phyloP scores from a whole-genome alignment of 1,140 invertebrate genomes.

The Drosophila ficusphila region DNA sequence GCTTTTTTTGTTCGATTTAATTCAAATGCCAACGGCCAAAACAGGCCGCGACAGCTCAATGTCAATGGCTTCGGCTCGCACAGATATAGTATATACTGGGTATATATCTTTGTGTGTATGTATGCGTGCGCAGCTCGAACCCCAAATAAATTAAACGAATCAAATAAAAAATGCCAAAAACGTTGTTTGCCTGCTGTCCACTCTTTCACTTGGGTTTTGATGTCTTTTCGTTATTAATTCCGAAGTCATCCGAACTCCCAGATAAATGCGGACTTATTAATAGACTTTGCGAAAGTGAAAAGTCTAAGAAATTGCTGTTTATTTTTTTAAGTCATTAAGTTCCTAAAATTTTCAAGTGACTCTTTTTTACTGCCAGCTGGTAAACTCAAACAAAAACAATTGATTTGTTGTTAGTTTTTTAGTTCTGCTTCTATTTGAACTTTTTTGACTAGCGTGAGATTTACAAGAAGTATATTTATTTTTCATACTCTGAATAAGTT shows the following conservation, averaged over 20 bases:
- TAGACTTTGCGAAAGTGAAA: constrained; percentile 41
- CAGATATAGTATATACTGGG: constrained; percentile 1
- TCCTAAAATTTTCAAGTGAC: too few relatives aligned
- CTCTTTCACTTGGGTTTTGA: not conserved
- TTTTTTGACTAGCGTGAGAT: too few relatives aligned
- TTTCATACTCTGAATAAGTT: too few relatives aligned
- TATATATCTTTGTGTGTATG: not conserved
- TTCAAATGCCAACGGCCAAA: constrained; percentile 72
- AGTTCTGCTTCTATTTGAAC: constrained; percentile 22
- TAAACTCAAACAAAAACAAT: too few relatives aligned
- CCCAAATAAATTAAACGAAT: constrained; percentile 47
- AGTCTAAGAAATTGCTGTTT: too few relatives aligned
- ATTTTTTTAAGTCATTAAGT: too few relatives aligned
- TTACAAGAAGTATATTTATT: too few relatives aligned
- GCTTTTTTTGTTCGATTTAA: constrained; percentile 15
- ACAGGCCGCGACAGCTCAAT: constrained; percentile 71
- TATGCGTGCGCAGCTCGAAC: not conserved
- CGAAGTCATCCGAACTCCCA: constrained; percentile 28
- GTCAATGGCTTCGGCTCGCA: constrained; percentile 63
- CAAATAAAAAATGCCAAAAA: constrained; percentile 52
- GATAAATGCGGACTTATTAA: constrained; percentile 17
- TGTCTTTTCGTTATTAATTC: constrained; percentile 18
- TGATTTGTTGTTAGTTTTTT: constrained; percentile 5
- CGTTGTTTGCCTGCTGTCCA: constrained; percentile 20
- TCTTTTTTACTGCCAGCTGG: too few relatives aligned